These are phyloP conservation scores for Actinia tenebrosa DNA, from an alignment of 64 coral and sea anemone genomes.

Conservation along the genomic window DNA sequence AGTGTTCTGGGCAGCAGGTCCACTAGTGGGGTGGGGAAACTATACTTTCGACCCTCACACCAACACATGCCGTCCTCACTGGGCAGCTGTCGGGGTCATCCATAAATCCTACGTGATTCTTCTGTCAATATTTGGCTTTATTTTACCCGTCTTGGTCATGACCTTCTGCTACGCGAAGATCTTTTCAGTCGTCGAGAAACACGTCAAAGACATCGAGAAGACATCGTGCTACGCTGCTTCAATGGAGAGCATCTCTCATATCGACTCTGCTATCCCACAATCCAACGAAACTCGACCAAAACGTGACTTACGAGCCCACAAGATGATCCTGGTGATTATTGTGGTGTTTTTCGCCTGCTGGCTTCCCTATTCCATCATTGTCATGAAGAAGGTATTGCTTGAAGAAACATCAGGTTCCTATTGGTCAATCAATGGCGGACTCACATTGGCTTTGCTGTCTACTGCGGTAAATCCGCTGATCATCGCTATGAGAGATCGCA, in stretches of 20 bases:
- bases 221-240: background rate
- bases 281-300: background rate
- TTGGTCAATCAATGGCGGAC: conserved; percentile 39
- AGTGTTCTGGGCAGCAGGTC: conserved; percentile 43
- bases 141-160: conserved; percentile 42
- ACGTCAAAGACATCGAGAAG: conserved; percentile 54
- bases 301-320: conserved; percentile 47
- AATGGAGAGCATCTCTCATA: background rate
- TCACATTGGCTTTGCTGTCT: conserved; percentile 44
- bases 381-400: conserved; percentile 28
- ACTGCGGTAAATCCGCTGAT: conserved; percentile 45
- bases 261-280: background rate
- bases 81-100: conserved; percentile 2
- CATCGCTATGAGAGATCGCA: conserved; percentile 48
- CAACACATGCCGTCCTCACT: conserved; percentile 57
- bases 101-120: conserved; percentile 28
- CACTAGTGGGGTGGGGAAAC: conserved; percentile 38
- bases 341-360: conserved; percentile 41
- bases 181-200: conserved; percentile 45
- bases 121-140: conserved; percentile 30
- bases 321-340: conserved; percentile 51
- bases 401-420: conserved; percentile 25
- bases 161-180: conserved; percentile 48
- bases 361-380: conserved; percentile 23
- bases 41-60: conserved; percentile 39